phyloP scores from a whole-genome alignment of 2,113 vertebrate genomes.

The Pterocles burchelli region DNA sequence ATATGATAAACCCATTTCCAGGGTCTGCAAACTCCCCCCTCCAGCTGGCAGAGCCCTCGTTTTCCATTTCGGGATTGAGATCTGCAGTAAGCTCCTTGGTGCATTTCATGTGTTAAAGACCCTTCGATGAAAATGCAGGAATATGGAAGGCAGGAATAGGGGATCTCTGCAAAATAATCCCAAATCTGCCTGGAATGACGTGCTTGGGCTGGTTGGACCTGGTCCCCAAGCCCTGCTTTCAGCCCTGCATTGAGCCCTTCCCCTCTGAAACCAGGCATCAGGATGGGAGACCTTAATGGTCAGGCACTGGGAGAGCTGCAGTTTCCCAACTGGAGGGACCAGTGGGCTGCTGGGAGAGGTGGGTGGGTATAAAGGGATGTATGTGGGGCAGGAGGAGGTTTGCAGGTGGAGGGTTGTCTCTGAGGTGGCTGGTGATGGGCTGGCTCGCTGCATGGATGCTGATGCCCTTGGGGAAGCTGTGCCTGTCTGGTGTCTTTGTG shows the following conservation, averaged over 20 bases:
- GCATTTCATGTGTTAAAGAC: neutral
- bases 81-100: neutral
- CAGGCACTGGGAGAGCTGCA: neutral
- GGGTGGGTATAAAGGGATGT: neutral
- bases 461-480: neutral
- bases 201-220: neutral
- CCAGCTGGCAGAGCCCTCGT: neutral
- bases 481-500: rapidly evolving
- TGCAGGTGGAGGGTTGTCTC: neutral
- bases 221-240: neutral
- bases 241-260: neutral
- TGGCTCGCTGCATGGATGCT: neutral
- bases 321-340: neutral
- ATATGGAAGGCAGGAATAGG: neutral
- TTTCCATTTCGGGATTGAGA: neutral
- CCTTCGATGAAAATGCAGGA: neutral
- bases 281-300: neutral
- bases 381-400: rapidly evolving
- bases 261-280: neutral
- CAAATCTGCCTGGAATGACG: neutral
- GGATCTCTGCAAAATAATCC: neutral
- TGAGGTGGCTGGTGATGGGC: neutral
- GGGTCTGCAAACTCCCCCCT: neutral
- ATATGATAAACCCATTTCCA: neutral
- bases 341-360: neutral